Evolutionary conservation across 2,113 vertebrate species (phyloP).

Genomic region (Syrrhaptes paradoxus): DNA sequence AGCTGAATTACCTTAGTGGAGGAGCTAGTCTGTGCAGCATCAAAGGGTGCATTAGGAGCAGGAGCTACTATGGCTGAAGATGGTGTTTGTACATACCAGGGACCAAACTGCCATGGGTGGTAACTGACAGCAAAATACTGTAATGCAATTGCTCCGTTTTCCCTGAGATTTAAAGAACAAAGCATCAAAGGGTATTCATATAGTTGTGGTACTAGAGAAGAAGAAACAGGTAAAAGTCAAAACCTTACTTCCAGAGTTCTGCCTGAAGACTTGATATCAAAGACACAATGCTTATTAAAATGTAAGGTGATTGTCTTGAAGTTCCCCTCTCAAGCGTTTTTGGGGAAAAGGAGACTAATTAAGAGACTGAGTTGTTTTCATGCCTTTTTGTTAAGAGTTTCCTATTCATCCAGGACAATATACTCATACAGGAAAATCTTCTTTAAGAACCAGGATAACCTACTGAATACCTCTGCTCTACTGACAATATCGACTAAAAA

Average conservation of each 20-base stretch:
- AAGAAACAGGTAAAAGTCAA: not conserved
- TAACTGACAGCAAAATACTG: not conserved
- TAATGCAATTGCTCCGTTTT: not conserved
- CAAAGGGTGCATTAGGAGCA: not conserved
- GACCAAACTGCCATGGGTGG: not conserved
- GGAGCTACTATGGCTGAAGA: not conserved
- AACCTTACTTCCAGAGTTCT: not conserved
- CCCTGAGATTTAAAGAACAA: not conserved
- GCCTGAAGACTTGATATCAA: not conserved
- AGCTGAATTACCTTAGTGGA: not conserved
- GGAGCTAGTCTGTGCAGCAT: not conserved
- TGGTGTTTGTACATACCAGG: accelerated
- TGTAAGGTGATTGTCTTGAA: not conserved
- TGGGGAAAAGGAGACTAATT: not conserved
- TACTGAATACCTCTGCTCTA: not conserved
- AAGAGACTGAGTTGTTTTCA: not conserved
- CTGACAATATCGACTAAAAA: not conserved
- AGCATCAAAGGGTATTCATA: not conserved
- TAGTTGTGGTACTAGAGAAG: not conserved
- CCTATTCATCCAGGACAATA: not conserved
- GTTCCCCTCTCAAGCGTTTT: not conserved
- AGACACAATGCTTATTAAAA: not conserved
- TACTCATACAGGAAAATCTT: not conserved
- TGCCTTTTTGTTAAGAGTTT: not conserved
- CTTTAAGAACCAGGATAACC: not conserved